phyloP scores from a whole-genome alignment of 2,113 vertebrate genomes.

The Peucedramus taeniatus region DNA sequence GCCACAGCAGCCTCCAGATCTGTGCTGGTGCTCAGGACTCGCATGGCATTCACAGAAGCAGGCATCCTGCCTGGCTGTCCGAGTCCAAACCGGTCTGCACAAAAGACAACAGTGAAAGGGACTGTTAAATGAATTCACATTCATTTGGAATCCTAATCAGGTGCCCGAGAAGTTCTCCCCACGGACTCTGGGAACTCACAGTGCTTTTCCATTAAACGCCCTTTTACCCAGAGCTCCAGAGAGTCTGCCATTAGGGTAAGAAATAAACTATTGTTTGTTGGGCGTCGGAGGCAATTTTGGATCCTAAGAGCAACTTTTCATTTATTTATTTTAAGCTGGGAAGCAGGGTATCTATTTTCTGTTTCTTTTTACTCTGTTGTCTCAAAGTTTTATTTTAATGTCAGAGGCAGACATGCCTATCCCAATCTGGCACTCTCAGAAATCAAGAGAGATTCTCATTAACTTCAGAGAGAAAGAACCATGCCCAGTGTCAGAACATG shows the following conservation, averaged over 20 bases:
- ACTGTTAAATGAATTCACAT: conserved; percentile 50
- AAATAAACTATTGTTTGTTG: conserved; percentile 8
- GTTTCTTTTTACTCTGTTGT: not conserved
- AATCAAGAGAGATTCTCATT: not conserved
- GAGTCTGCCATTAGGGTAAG: not conserved
- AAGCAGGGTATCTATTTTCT: not conserved
- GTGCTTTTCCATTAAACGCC: conserved; percentile 9
- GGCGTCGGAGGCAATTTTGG: not conserved
- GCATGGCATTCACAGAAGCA: conserved; percentile 92
- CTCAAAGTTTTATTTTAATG: not conserved
- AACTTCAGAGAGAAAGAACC: not conserved
- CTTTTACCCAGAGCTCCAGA: conserved; percentile 4
- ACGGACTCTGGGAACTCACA: conserved; percentile 14
- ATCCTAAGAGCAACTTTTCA: not conserved
- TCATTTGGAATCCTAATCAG: conserved; percentile 48
- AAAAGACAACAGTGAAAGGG: conserved; percentile 65
- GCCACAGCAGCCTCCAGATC: conserved; percentile 97
- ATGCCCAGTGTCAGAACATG: not conserved
- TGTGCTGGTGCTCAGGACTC: conserved; percentile 93
- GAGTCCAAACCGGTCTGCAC: conserved; percentile 91
- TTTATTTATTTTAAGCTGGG: not conserved
- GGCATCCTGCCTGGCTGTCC: conserved; percentile 92
- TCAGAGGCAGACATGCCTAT: not conserved
- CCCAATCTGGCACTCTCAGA: not conserved
- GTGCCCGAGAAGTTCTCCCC: not conserved